Evolutionary conservation across 1,140 invertebrate genomes (phyloP), one percentile per base, ranked within the genome.

Genomic region (Leucophenga varia): DNA sequence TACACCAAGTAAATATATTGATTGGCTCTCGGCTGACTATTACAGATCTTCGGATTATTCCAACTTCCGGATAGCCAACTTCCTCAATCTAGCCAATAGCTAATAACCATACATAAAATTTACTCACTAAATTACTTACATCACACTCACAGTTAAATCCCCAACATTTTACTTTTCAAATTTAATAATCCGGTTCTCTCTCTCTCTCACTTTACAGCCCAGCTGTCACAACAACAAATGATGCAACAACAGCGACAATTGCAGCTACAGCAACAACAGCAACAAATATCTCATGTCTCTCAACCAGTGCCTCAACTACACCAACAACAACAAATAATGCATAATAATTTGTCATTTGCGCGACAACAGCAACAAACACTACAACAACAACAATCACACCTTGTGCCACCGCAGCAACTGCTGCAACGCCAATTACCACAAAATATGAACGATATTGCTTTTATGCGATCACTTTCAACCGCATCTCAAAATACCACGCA

Each of bases 401-500:
- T 38, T 30, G 12, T 37, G 21, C 34, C 49, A 49, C 6, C 50
- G n/a, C 54, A 51, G 13, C 60, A 54, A 14, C 43, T 20, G 7
- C 57, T 55, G 18, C 35, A 49, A n/a, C 61, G 60, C 9, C 48
- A 47, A 40, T 43, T 48, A 36, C 43, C 38, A 39, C 53, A 63
- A 50, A 28, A 59, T 64, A 40, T 43, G 39, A 52, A 28, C 22
- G 38, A 5, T 30, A 18, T 13, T 14, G n/a, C 4, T 35, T 13
- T 28, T 16, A 2, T 18, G 28, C 30, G 14, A 5, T 8, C 22
- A 9, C 17, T 21, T 3, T 21, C 43, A 14, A 34, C 35, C 2
- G 9, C 18, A 13, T 39, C 42, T 8, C 3, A 22, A 9, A 43
- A 30, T 20, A 44, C 74, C 10, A 81, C 80, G 57, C 80, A 83